Evolutionary conservation across 37 sponge, comb jelly and placozoan genomes (phyloP), one percentile per base, ranked within the genome.

Genomic region (Halisarca cf. caerulea): DNA sequence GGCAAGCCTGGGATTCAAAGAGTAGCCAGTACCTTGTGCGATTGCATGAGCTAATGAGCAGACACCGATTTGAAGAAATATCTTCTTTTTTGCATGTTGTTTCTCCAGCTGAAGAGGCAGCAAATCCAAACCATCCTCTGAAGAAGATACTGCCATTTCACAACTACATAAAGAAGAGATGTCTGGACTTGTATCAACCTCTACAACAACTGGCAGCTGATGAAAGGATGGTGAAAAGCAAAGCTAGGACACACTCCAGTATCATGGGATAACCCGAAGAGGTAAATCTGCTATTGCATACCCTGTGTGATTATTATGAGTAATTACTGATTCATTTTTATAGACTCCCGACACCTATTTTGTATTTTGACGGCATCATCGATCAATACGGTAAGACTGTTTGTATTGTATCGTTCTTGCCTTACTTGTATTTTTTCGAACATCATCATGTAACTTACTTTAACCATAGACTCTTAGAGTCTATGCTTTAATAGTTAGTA

Each of bases 151-250:
- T 35, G 37, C 42, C 41, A 6, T n/a, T 74, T 8, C 9, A 35
- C 35, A 36, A 28, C 11, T 42, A 38, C 45, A 74, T 74, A 14
- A 35, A 74, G 42, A 42, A 74, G 43, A 74, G 45, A 24, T 74
- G 42, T 38, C 11, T 40, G 42, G 77, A 74, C 8, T 35, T 74
- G 7, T 74, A 38, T n/a, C 77, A 74, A 35, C 77, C 77, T 14
- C 11, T 35, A 35, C 39, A 42, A 35, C 18, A 74, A 74, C 11
- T 74, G 18, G 9, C 42, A 38, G n/a, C 35, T n/a, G 77, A 74
- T 24, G 77, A 74, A 36, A 14, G 77, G 6, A 74, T 74, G 77
- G 77, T 74, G 42, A 74, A 23, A 40, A n/a, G n/a, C n/a, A 74
- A 74, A 35, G 77, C 77, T 14, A 35, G 77, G 17, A 41, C 45